phyloP scores from a whole-genome alignment of 2,113 vertebrate genomes.

The Petromus typicus region DNA sequence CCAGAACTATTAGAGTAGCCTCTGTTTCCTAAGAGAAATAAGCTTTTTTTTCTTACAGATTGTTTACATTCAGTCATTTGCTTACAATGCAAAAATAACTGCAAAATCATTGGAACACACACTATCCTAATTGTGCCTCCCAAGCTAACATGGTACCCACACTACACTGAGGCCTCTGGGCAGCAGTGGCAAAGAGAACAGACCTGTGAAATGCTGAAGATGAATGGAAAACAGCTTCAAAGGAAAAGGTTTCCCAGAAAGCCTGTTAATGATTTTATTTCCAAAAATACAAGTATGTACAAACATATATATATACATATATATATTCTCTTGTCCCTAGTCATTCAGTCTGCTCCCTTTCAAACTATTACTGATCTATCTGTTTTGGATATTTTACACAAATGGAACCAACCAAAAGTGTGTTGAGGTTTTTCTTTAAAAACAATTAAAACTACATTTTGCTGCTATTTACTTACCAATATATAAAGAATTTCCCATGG shows the following conservation, averaged over 20 bases:
- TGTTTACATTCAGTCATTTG: conserved; percentile 15
- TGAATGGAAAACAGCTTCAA: not conserved
- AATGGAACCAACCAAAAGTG: not conserved
- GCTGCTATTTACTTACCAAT: not conserved
- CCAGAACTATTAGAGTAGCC: conserved; percentile 54
- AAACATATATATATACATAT: not conserved
- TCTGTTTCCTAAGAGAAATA: conserved; percentile 63
- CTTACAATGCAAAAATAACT: not conserved
- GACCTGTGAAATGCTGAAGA: not conserved
- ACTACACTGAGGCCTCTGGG: not conserved
- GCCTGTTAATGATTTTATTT: conserved; percentile 22
- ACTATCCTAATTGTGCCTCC: not conserved
- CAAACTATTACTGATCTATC: not conserved
- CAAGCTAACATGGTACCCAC: not conserved
- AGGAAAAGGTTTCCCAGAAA: not conserved
- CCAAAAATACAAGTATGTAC: not conserved
- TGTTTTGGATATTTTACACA: not conserved
- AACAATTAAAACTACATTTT: not conserved
- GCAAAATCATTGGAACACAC: not conserved
- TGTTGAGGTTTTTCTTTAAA: not conserved
- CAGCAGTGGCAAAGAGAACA: not conserved
- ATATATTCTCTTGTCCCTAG: not conserved
- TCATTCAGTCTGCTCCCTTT: not conserved
- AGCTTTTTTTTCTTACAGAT: conserved; percentile 38
- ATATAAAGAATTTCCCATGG: not conserved